Evolutionary conservation across 1,140 invertebrate genomes (phyloP).

Genomic region (Hycleus cichorii): DNA sequence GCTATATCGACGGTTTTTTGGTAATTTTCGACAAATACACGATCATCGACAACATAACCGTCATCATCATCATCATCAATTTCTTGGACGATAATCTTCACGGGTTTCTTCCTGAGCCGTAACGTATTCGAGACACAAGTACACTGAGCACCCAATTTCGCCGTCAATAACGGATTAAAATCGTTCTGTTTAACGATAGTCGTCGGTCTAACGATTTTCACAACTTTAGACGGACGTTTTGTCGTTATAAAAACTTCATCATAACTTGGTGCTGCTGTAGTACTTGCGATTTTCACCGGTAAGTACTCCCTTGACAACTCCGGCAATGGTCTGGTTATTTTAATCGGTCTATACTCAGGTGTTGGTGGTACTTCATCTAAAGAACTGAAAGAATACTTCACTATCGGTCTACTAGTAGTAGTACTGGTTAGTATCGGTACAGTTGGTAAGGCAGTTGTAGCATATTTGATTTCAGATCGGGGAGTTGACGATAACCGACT

Average conservation of each 20-base stretch:
- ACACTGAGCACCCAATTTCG: conserved; percentile 65
- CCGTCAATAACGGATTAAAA: conserved; percentile 52
- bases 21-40: conserved; percentile 22
- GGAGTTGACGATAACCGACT: conserved; percentile 23
- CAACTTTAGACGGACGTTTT: conserved; percentile 12
- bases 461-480: background rate
- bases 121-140: conserved; percentile 61
- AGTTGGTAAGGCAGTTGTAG: background rate
- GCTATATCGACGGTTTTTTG: conserved; percentile 24
- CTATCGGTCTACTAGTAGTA: conserved; percentile 4
- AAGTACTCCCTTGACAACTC: no score
- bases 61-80: conserved; percentile 25
- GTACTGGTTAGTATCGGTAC: background rate
- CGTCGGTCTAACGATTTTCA: conserved; percentile 22
- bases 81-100: conserved; percentile 30
- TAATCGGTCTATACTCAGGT: conserved; percentile 22
- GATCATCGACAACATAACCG: conserved; percentile 37
- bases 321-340: background rate
- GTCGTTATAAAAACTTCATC: conserved; percentile 3
- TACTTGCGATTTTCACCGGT: background rate
- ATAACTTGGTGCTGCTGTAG: conserved; percentile 10
- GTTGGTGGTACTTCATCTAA: conserved; percentile 6
- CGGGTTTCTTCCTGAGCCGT: conserved; percentile 40
- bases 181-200: conserved; percentile 35
- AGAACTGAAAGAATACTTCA: background rate